Evolutionary conservation across 2,113 vertebrate genomes (phyloP).

Genomic region (Anarhynchus alexandrinus): DNA sequence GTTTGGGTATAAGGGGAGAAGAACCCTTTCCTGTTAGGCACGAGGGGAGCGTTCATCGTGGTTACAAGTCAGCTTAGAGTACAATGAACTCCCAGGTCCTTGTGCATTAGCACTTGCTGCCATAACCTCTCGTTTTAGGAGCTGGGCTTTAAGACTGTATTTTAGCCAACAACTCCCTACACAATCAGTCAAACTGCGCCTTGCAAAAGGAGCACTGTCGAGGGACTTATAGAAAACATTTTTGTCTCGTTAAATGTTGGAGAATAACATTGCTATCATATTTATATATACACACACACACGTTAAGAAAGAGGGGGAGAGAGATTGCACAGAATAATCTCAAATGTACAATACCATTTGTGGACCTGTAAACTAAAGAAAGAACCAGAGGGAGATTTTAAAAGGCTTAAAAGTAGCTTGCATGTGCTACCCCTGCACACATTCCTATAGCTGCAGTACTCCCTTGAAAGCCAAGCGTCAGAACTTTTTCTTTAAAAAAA

Average conservation of each 20-base stretch:
- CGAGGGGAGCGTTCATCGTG: neutral
- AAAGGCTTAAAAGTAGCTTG: conserved; percentile 2
- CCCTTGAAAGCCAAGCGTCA: neutral
- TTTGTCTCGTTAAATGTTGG: neutral
- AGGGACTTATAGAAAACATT: neutral
- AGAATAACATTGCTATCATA: neutral
- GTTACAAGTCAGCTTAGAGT: neutral
- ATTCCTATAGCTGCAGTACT: neutral
- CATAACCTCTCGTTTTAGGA: neutral
- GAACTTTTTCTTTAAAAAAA: neutral
- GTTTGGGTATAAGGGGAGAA: neutral
- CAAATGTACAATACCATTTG: neutral
- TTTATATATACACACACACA: neutral
- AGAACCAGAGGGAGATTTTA: neutral
- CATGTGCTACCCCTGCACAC: neutral
- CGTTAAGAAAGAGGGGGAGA: neutral
- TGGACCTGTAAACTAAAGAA: neutral
- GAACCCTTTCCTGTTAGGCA: neutral
- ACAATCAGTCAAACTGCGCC: neutral
- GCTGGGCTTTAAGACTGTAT: neutral
- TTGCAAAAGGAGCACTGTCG: neutral
- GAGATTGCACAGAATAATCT: neutral
- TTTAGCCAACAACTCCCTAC: neutral
- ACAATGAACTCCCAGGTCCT: neutral
- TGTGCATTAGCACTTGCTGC: neutral